Conservation (phyloP, 53 echinoderm and acorn worm genomes). For the Paracentrotus lividus region DNA sequence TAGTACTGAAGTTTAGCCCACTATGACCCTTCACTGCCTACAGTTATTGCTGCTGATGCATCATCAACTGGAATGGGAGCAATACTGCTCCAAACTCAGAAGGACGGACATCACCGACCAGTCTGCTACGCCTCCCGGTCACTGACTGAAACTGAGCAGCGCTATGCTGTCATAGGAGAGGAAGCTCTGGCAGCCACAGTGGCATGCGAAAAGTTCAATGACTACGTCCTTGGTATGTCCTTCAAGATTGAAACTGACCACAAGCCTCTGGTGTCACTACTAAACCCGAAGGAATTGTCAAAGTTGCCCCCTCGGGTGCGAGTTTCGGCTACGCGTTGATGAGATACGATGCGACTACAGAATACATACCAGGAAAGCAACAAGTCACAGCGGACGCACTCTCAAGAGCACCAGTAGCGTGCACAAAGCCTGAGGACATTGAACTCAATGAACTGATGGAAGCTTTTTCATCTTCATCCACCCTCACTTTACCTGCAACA, state of each 20-base stretch:
- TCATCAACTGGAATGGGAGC: conserved; percentile 71
- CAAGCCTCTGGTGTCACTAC: conserved; percentile 79
- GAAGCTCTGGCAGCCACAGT: conserved; percentile 79
- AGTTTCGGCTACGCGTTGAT: conserved; percentile 71
- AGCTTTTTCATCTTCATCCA: neutral
- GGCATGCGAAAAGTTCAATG: conserved; percentile 73
- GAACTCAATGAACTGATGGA: neutral
- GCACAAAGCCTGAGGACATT: neutral
- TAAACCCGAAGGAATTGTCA: conserved; percentile 70
- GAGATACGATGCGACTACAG: conserved; percentile 62
- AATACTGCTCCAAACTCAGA: conserved; percentile 65
- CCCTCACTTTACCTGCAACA: conserved; percentile 66
- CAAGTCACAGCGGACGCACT: conserved; percentile 65
- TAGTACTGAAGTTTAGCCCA: conserved; percentile 50
- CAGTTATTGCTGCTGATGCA: conserved; percentile 69
- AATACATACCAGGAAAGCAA: conserved; percentile 74
- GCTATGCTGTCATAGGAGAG: conserved; percentile 78
- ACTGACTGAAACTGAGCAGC: conserved; percentile 63
- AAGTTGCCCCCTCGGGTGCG: conserved; percentile 77
- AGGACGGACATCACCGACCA: conserved; percentile 73
- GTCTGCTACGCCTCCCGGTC: conserved; percentile 78
- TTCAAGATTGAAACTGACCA: conserved; percentile 79
- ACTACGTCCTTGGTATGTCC: conserved; percentile 73
- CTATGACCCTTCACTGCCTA: conserved; percentile 65
- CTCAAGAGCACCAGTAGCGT: conserved; percentile 67